Conservation (phyloP, 1,140 invertebrate species). For the Latrodectus geometricus region DNA sequence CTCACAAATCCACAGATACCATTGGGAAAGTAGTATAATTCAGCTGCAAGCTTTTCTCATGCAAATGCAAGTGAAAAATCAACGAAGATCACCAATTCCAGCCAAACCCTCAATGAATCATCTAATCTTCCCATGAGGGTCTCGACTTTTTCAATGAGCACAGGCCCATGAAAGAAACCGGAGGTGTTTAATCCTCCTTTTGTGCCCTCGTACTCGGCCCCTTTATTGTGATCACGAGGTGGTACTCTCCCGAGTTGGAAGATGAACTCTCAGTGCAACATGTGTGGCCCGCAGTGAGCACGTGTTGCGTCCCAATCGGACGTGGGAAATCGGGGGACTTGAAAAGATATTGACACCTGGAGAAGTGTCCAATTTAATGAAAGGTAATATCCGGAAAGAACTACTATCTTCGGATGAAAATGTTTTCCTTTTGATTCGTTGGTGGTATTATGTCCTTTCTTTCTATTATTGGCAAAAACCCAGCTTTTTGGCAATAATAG, state of each 20-base stretch:
- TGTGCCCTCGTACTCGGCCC: neutral
- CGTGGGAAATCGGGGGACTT: constrained; percentile 24
- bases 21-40: neutral
- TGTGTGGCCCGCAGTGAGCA: constrained; percentile 26
- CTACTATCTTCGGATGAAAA: neutral
- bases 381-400: neutral
- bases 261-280: constrained; percentile 14
- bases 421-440: neutral
- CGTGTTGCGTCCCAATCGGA: constrained; percentile 43
- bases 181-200: constrained; percentile 55
- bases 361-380: constrained; percentile 3
- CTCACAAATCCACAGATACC: too few relatives aligned
- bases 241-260: neutral
- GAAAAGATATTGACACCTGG: constrained; percentile 44
- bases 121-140: neutral
- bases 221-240: neutral
- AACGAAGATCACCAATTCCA: neutral
- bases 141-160: neutral
- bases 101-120: neutral
- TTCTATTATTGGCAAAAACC: neutral
- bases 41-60: neutral
- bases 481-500: neutral
- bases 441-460: neutral
- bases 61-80: neutral
- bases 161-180: constrained; percentile 3